These are phyloP conservation scores for Trichopria drosophilae DNA, from an alignment of 2,888 invertebrate species.

Conservation along the genomic window DNA sequence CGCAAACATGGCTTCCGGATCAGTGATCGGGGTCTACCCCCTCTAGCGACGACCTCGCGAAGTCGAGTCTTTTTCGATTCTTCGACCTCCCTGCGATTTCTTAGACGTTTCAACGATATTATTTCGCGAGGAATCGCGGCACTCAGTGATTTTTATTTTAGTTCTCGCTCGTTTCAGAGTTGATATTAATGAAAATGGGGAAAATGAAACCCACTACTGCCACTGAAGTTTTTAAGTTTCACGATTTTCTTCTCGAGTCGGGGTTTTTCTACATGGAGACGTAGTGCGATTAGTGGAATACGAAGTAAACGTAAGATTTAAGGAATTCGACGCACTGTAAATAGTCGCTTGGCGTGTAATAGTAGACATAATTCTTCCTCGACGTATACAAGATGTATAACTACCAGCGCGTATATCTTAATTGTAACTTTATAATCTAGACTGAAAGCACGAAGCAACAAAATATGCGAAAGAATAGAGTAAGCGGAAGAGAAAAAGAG, in stretches of 20 bases:
- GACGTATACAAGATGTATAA: constrained; percentile 29
- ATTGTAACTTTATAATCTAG: constrained; percentile 40
- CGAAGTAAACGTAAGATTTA: no score
- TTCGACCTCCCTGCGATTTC: neutral
- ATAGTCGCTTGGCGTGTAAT: constrained; percentile 31
- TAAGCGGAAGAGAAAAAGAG: constrained; percentile 32
- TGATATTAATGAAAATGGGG: no score
- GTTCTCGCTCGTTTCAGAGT: no score
- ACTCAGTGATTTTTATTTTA: no score
- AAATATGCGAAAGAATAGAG: constrained; percentile 24
- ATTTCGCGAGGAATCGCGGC: no score
- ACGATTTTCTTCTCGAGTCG: neutral
- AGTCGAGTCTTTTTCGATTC: constrained; percentile 12
- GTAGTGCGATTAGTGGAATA: no score
- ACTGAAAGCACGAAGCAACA: constrained; percentile 44
- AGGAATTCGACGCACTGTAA: constrained; percentile 29
- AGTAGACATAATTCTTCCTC: constrained; percentile 26
- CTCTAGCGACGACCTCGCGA: no score
- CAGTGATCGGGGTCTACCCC: no score
- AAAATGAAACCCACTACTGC: no score
- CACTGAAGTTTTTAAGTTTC: neutral
- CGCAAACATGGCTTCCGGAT: no score
- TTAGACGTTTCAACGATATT: constrained; percentile 4
- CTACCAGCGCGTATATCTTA: constrained; percentile 25
- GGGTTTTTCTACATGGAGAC: no score